Percentiles rank a stretch among this genome's conserved stretches.
Evolutionary conservation across 2,113 vertebrate species (phyloP).

Genomic region (Malurus alboscapulatus): DNA sequence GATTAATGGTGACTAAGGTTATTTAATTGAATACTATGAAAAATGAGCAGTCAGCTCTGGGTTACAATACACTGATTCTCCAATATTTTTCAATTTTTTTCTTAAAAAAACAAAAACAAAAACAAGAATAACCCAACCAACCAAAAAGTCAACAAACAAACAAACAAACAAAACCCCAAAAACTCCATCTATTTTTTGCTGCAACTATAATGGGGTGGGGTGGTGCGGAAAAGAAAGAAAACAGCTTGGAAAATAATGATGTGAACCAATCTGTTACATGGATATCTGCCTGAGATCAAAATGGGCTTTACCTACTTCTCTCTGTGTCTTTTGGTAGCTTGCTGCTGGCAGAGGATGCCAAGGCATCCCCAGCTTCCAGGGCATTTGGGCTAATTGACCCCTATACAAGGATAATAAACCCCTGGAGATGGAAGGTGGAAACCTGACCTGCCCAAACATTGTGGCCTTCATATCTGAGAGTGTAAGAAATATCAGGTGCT

Average conservation of each 20-base stretch:
- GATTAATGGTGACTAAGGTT: neutral
- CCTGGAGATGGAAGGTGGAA: neutral
- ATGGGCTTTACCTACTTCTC: neutral
- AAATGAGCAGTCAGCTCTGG: neutral
- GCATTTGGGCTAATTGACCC: neutral
- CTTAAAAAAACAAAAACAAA: neutral
- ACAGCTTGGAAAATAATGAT: neutral
- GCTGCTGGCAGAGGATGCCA: neutral
- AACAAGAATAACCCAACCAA: neutral
- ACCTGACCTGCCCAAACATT: neutral
- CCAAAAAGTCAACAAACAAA: neutral
- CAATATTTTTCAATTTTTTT: neutral
- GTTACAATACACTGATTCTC: neutral
- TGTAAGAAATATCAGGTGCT: neutral
- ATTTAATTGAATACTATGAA: neutral
- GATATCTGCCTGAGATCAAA: neutral
- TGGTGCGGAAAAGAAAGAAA: neutral
- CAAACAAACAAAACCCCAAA: too few relatives aligned
- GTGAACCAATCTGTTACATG: neutral
- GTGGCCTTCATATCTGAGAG: neutral
- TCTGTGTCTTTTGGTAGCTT: neutral
- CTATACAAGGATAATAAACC: neutral
- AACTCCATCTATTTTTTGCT: neutral
- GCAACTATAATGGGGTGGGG: neutral
- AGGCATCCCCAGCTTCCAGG: neutral